Conservation (phyloP, 2,797 vertebrate species). For the Oreochromis grahami region DNA sequence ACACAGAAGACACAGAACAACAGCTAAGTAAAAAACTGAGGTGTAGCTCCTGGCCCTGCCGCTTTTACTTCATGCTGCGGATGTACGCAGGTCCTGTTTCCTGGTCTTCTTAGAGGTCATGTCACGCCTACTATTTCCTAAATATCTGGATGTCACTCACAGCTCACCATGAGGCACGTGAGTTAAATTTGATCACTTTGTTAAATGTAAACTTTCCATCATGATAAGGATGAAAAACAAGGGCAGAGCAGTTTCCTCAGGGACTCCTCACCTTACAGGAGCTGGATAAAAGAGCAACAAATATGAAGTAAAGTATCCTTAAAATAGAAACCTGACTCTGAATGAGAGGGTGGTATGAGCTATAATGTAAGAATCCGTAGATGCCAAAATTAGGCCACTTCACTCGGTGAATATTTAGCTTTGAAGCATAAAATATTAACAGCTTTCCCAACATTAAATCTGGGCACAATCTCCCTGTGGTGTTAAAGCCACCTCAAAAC, state of each 20-base stretch:
- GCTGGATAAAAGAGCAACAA: background rate
- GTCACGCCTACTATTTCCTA: conserved; percentile 2
- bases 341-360: background rate
- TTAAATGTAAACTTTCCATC: background rate
- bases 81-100: conserved; percentile 59
- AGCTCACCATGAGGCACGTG: background rate
- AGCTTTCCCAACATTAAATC: background rate
- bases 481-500: background rate
- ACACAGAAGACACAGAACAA: background rate
- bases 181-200: background rate
- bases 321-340: background rate
- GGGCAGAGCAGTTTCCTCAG: background rate
- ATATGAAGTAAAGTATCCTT: background rate
- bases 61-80: conserved; percentile 6
- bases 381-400: background rate
- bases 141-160: background rate
- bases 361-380: background rate
- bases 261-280: background rate
- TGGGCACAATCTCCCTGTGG: background rate
- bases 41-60: background rate
- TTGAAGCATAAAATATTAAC: background rate
- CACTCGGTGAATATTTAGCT: background rate
- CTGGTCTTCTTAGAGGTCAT: conserved; percentile 31
- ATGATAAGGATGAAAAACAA: background rate
- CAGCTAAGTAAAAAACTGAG: background rate